Conservation (phyloP, 2,113 vertebrate species). For the Psettodes erumei region DNA sequence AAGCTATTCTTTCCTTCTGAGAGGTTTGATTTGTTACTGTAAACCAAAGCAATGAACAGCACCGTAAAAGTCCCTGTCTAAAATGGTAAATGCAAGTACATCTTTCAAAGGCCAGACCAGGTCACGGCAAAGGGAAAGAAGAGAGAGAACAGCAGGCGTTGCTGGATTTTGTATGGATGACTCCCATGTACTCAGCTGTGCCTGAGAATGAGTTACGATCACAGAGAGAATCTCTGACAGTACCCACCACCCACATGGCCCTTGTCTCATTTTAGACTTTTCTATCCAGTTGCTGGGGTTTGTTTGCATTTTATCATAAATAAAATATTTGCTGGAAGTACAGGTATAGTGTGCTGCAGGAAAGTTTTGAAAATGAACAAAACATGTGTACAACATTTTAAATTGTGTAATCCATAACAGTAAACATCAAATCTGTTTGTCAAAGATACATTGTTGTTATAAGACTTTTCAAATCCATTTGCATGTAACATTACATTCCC, state of each 20-base stretch:
- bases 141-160: constrained; percentile 53
- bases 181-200: constrained; percentile 77
- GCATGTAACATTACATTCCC: too few relatives aligned
- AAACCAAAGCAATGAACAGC: constrained; percentile 24
- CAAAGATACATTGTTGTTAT: too few relatives aligned
- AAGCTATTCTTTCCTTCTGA: constrained; percentile 7
- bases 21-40: constrained; percentile 47
- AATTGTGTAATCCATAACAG: too few relatives aligned
- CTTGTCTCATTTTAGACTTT: constrained; percentile 13
- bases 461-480: too few relatives aligned
- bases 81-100: constrained; percentile 41
- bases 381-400: too few relatives aligned
- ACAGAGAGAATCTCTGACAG: constrained; percentile 61
- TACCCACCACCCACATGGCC: constrained; percentile 56
- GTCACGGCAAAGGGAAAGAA: constrained; percentile 47
- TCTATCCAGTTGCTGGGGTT: constrained; percentile 11
- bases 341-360: neutral
- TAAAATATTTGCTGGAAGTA: constrained; percentile 4
- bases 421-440: too few relatives aligned
- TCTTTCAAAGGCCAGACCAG: constrained; percentile 68
- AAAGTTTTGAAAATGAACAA: neutral
- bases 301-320: constrained; percentile 8
- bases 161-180: constrained; percentile 72
- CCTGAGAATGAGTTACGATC: constrained; percentile 74
- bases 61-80: constrained; percentile 34